Evolutionary conservation across 2,888 invertebrate genomes (phyloP).

Genomic region (Mythimna ferrago): DNA sequence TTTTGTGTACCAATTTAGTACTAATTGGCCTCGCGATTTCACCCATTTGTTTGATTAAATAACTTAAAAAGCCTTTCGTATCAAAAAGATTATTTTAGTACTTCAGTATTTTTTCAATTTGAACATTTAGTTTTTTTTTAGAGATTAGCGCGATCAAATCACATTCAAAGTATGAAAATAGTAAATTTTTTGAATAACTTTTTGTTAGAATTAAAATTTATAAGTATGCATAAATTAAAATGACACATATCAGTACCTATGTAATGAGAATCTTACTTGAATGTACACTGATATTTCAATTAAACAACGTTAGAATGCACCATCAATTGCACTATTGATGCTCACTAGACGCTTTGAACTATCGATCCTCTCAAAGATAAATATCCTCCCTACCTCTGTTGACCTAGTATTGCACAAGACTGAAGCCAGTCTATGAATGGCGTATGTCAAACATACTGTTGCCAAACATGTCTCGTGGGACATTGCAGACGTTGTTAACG

Average conservation of each 20-base stretch:
- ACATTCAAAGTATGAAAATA: no score
- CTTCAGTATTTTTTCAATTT: no score
- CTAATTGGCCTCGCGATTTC: no score
- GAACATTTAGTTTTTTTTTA: no score
- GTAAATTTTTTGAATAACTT: no score
- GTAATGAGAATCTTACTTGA: neutral
- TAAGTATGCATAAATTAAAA: neutral
- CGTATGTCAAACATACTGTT: constrained; percentile 58
- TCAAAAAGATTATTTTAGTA: no score
- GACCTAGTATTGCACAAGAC: constrained; percentile 39
- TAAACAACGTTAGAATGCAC: neutral
- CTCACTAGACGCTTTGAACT: neutral
- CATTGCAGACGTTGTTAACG: constrained; percentile 60
- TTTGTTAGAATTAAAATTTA: neutral
- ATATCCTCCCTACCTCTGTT: neutral
- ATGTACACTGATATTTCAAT: neutral
- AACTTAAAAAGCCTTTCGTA: no score
- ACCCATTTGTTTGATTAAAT: no score
- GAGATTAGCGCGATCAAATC: no score
- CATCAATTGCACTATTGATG: neutral
- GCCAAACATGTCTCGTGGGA: constrained; percentile 59
- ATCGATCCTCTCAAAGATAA: constrained; percentile 12
- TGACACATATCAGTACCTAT: no score
- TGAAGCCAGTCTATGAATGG: constrained; percentile 56
- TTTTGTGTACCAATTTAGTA: no score